phyloP scores from a whole-genome alignment of 2,888 invertebrate species.

The Papilio elwesi region DNA sequence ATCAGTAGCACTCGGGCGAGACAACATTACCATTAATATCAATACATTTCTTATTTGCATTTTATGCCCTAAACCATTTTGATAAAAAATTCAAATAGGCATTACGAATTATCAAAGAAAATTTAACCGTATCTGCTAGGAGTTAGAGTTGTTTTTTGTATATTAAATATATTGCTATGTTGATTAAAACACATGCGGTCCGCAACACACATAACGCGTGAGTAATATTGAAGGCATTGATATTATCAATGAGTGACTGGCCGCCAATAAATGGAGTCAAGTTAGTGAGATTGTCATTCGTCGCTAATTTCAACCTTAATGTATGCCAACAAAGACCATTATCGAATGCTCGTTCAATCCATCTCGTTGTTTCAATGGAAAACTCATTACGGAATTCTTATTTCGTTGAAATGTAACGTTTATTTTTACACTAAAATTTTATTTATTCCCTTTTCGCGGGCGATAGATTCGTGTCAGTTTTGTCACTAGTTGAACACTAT shows the following conservation, averaged over 20 bases:
- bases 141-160: background rate
- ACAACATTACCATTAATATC: background rate
- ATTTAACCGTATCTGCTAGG: background rate
- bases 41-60: conserved; percentile 16
- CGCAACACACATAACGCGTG: conserved; percentile 29
- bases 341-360: background rate
- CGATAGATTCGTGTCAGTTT: background rate
- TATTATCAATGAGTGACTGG: conserved; percentile 39
- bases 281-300: conserved; percentile 27
- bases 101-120: background rate
- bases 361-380: conserved; percentile 33
- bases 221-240: conserved; percentile 38
- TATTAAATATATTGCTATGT: background rate
- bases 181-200: conserved; percentile 28
- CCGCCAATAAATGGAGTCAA: conserved; percentile 39
- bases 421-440: conserved; percentile 24
- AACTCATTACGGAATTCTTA: conserved; percentile 27
- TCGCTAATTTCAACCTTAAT: conserved; percentile 26
- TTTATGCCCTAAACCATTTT: conserved; percentile 4
- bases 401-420: conserved; percentile 29
- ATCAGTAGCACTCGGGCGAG: background rate
- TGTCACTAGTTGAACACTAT: background rate
- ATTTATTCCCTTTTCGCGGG: conserved; percentile 2
- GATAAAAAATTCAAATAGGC: conserved; percentile 13
- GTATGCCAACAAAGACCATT: background rate